Conservation (phyloP, 2,113 vertebrate genomes). For the Larimichthys crocea region DNA sequence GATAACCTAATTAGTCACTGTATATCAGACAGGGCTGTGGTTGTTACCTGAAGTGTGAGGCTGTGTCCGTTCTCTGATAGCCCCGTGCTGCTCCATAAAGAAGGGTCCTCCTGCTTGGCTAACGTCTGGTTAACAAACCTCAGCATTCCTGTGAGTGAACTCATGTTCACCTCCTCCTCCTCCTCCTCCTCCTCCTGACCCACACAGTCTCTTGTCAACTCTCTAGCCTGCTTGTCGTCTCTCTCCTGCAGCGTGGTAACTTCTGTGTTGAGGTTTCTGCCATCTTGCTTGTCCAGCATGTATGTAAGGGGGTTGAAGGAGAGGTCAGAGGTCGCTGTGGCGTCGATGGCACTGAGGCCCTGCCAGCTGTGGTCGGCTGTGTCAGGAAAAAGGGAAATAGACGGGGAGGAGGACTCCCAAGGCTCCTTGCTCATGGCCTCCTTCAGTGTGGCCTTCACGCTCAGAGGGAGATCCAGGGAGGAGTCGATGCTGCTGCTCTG, state of each 20-base stretch:
- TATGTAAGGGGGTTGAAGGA: constrained; percentile 84
- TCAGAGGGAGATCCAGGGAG: constrained; percentile 75
- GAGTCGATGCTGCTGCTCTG: constrained; percentile 50
- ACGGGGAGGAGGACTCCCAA: constrained; percentile 48
- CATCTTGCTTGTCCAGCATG: constrained; percentile 56
- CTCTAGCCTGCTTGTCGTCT: not conserved
- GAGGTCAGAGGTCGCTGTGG: constrained; percentile 61
- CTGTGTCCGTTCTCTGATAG: not conserved
- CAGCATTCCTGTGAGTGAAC: constrained; percentile 80
- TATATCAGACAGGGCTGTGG: not conserved
- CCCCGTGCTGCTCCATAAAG: constrained; percentile 50
- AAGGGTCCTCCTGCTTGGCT: constrained; percentile 79
- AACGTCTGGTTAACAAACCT: constrained; percentile 83
- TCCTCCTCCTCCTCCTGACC: constrained; percentile 50
- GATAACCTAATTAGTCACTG: not conserved
- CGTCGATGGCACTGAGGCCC: constrained; percentile 61
- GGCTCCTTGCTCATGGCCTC: constrained; percentile 58
- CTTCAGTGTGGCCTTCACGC: constrained; percentile 70
- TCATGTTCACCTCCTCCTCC: constrained; percentile 54
- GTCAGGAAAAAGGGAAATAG: constrained; percentile 19
- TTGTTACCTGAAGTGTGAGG: constrained; percentile 44
- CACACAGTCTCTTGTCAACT: constrained; percentile 55
- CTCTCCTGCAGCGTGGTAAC: not conserved
- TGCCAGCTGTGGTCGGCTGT: constrained; percentile 71
- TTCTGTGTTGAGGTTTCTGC: constrained; percentile 1